Evolutionary conservation across 2,888 invertebrate genomes (phyloP).

Genomic region (Caenorhabditis drosophilae): DNA sequence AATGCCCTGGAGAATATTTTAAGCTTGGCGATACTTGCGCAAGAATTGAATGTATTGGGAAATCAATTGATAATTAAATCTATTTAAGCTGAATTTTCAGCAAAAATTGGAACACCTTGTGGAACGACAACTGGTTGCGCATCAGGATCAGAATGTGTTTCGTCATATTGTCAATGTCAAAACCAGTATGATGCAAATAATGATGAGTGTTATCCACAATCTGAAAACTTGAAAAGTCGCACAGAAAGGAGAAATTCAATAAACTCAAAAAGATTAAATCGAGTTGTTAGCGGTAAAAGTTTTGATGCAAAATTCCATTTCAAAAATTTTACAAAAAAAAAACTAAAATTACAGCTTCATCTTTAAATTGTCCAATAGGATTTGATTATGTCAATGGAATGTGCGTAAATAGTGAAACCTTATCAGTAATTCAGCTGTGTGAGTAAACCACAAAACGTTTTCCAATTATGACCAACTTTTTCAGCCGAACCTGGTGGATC

Average conservation of each 20-base stretch:
- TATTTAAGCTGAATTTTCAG: neutral
- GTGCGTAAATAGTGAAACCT: constrained; percentile 33
- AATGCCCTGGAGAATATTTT: constrained; percentile 43
- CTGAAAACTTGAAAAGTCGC: neutral
- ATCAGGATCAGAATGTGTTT: constrained; percentile 26
- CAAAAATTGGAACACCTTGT: constrained; percentile 34
- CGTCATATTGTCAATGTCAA: constrained; percentile 32
- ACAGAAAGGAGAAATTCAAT: too few species aligned
- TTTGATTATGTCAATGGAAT: constrained; percentile 36
- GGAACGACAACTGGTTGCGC: constrained; percentile 21
- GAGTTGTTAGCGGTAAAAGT: constrained; percentile 26
- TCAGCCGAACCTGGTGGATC: constrained; percentile 60
- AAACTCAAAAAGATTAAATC: constrained; percentile 11
- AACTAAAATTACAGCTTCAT: constrained; percentile 11
- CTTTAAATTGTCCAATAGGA: constrained; percentile 31
- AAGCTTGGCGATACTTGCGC: constrained; percentile 27
- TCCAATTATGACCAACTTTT: neutral
- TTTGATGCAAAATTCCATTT: too few species aligned
- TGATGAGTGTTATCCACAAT: constrained; percentile 29
- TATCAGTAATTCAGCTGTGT: constrained; percentile 30
- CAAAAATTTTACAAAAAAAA: neutral
- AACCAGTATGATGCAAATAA: constrained; percentile 31
- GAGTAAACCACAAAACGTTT: neutral
- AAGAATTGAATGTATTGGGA: constrained; percentile 11
- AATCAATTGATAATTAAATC: neutral